Base-by-base conservation (phyloP, 1,140 invertebrate genomes). In the Atta cephalotes region DNA sequence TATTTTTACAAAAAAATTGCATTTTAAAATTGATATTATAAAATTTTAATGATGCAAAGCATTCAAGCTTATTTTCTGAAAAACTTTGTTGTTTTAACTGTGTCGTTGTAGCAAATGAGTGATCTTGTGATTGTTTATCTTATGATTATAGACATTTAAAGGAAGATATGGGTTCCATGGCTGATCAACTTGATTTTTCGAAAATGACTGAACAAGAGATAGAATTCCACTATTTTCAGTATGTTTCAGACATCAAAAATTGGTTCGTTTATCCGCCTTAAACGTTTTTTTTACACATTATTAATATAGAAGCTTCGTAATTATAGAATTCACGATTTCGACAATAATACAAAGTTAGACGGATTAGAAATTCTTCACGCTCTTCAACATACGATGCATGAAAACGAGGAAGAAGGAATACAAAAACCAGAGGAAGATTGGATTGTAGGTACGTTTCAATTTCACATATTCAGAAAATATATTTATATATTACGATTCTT, bases 261-360 rank as follows among this genome's bases (percentile, higher is more conserved):
- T 2, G 53, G 18, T 12, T 76, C 53, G 14, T 70, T 53, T 79
- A 65, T 62, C 9, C 53, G 18, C 58, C 28, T 71, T n/a, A n/a
- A 35, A 68, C 35, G 7, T 39, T 16, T 28, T 5, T 31, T 49
- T 49, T 51, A 31, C 10, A 72, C 14, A 4, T 71, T 56, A 2
- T 12, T 74, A 63, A 85, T 49, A 39, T 4, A 71, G 6, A 39
- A 39, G 25, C 25, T 39, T 51, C 12, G 90, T 68, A 96, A 95
- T 93, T 96, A 95, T 89, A 97, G 97, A 91, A 93, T 97, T 14
- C 98, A 98, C 89, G 98, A 98, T 92, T 97, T 97, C 88, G 97
- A 98, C 90, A 97, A 97, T 90, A 98, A 98, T 92, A 97, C 96
- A 1, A 97, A 97, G 92, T 94, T 98, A 71, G 98, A 98, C 94